Percentiles rank a stretch among this genome's conserved stretches.
Evolutionary conservation across 2,797 vertebrate species (phyloP).

Genomic region (Rachycentron canadum): DNA sequence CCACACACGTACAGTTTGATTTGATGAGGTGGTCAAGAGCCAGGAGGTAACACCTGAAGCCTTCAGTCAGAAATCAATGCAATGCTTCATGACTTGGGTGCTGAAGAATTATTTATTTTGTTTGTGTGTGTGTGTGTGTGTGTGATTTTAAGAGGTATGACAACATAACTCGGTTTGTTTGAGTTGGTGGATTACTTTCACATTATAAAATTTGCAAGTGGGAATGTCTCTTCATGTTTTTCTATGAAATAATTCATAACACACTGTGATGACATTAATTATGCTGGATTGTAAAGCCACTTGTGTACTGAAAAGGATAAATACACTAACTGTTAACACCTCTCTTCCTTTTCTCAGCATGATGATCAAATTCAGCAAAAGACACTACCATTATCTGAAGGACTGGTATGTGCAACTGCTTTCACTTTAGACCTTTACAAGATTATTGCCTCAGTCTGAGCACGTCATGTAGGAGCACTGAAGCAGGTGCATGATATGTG

Average conservation of each 20-base stretch:
- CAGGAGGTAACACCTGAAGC: conserved; percentile 7
- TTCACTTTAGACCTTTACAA: conserved; percentile 3
- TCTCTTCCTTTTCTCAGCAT: conserved; percentile 61
- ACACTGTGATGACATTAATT: not conserved
- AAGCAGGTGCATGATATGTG: not conserved
- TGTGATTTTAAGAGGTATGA: not conserved
- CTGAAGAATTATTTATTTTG: conserved; percentile 19
- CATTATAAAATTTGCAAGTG: not conserved
- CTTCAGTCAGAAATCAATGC: not conserved
- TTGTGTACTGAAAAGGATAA: not conserved
- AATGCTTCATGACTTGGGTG: not conserved
- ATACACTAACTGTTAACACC: conserved; percentile 10
- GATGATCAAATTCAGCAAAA: conserved; percentile 63
- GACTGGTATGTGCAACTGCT: conserved; percentile 66
- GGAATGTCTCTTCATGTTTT: not conserved
- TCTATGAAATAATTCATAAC: not conserved
- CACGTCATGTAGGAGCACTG: not conserved
- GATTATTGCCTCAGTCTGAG: conserved; percentile 15
- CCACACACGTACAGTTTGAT: not conserved
- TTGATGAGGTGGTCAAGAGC: conserved; percentile 19
- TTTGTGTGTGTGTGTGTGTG: conserved; percentile 11
- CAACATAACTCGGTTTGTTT: not conserved
- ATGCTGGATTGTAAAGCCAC: not conserved
- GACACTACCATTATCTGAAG: conserved; percentile 48
- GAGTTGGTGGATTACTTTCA: not conserved